Evolutionary conservation across 1,140 invertebrate species (phyloP).

Genomic region (Trichonephila clavata): DNA sequence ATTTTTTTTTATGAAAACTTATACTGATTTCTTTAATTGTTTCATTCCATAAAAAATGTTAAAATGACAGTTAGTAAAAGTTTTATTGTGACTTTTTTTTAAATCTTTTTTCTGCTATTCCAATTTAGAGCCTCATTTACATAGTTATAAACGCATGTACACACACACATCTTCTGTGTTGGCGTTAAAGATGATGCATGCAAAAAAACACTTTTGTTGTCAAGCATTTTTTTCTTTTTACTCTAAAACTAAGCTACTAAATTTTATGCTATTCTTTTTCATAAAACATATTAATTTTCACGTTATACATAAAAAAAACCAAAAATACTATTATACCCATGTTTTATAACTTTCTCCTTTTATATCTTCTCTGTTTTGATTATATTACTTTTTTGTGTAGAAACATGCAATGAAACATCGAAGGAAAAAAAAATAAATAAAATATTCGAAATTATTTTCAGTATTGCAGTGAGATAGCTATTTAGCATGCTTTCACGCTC

Average conservation of each 20-base stretch:
- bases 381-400: neutral
- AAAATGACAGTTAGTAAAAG: neutral
- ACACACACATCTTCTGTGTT: too few species aligned
- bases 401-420: neutral
- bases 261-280: neutral
- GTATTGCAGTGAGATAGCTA: neutral
- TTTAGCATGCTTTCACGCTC: conserved; percentile 12
- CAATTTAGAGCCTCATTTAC: too few species aligned
- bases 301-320: neutral
- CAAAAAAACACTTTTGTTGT: neutral
- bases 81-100: too few species aligned
- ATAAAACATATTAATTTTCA: neutral
- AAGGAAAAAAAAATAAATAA: neutral
- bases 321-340: neutral
- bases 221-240: neutral
- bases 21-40: neutral
- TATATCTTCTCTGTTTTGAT: neutral
- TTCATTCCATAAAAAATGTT: neutral
- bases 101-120: too few species aligned
- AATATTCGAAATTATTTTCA: conserved; percentile 34
- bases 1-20: too few species aligned
- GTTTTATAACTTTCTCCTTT: neutral
- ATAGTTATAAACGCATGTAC: too few species aligned
- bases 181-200: too few species aligned
- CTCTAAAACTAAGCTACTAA: neutral